These are phyloP conservation scores for Ooceraea biroi DNA, from an alignment of 1,140 invertebrate genomes.

Conservation along the genomic window DNA sequence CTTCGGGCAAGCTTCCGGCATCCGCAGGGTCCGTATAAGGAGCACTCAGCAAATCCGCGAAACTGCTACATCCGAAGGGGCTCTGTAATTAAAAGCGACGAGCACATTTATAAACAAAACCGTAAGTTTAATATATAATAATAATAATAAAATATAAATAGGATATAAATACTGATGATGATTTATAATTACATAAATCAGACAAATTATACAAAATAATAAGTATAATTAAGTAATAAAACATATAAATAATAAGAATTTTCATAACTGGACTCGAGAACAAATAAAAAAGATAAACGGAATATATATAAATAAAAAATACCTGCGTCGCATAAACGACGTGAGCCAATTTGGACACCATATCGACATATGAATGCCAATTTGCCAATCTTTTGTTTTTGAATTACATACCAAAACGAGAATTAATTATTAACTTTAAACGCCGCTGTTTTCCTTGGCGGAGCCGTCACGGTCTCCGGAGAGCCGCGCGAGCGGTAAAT, in stretches of 20 bases:
- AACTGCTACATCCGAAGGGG: slow-evolving; percentile 89
- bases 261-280: background rate
- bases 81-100: slow-evolving; percentile 84
- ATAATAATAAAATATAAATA: background rate
- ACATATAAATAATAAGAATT: background rate
- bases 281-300: background rate
- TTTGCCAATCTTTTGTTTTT: slow-evolving; percentile 4
- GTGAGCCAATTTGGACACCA: slow-evolving; percentile 47
- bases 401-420: slow-evolving; percentile 40
- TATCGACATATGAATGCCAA: background rate
- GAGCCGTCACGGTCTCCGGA: slow-evolving; percentile 32
- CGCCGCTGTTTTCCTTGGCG: background rate
- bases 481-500: slow-evolving; percentile 65
- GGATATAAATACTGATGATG: background rate
- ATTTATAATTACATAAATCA: background rate
- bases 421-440: slow-evolving; percentile 54
- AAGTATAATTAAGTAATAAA: background rate
- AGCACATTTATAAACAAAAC: background rate
- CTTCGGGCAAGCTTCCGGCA: slow-evolving; percentile 84
- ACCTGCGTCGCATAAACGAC: slow-evolving; percentile 32
- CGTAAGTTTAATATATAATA: background rate
- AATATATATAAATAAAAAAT: slow-evolving; percentile 33
- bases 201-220: background rate
- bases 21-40: slow-evolving; percentile 87
- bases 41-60: slow-evolving; percentile 88